Evolutionary conservation across 2,888 invertebrate species (phyloP).

Genomic region (Harpalus rufipes): DNA sequence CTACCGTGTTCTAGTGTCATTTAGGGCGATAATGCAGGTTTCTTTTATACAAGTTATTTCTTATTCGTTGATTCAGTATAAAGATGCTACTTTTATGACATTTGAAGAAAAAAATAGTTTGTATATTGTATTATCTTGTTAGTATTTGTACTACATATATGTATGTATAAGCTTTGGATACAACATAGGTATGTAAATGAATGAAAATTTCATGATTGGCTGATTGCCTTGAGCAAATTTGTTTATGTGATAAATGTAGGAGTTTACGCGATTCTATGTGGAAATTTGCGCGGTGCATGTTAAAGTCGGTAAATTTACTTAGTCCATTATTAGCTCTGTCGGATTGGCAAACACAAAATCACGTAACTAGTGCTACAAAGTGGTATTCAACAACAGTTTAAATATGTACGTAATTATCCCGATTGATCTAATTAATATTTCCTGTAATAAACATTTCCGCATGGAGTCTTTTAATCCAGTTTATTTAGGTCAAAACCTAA

Average conservation of each 20-base stretch:
- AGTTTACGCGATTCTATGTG: constrained; percentile 8
- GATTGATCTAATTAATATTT: constrained; percentile 53
- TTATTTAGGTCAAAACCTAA: constrained; percentile 44
- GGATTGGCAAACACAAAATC: constrained; percentile 33
- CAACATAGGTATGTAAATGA: background rate
- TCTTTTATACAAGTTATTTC: no score
- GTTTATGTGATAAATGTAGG: background rate
- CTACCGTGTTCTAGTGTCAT: no score
- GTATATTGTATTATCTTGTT: no score
- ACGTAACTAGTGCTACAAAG: constrained; percentile 35
- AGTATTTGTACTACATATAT: no score
- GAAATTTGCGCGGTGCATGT: background rate
- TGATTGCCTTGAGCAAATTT: background rate
- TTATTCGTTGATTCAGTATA: no score
- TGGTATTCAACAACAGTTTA: constrained; percentile 38
- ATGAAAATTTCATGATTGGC: background rate
- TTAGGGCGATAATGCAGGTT: no score
- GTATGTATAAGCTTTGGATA: background rate
- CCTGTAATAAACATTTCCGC: constrained; percentile 43
- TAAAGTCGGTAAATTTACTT: constrained; percentile 9
- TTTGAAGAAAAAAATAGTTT: no score
- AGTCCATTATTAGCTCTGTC: constrained; percentile 30
- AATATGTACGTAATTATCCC: constrained; percentile 50
- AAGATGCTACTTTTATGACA: no score
- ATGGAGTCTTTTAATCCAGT: constrained; percentile 49